phyloP scores from a whole-genome alignment of 2,797 vertebrate species.

The Nyctalus aviator region DNA sequence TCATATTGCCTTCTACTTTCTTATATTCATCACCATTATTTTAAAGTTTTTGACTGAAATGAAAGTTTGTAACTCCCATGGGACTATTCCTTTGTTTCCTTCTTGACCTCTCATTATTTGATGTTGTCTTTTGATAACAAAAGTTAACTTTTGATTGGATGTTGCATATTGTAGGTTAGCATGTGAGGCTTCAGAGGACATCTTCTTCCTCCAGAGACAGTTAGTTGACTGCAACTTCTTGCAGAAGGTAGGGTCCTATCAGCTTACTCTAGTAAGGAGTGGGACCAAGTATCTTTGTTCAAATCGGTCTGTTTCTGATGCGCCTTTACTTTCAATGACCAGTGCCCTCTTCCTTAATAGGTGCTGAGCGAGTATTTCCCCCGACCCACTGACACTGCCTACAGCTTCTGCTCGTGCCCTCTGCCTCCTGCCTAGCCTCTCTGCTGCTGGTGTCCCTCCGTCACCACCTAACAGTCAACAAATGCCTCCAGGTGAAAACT shows the following conservation, averaged over 20 bases:
- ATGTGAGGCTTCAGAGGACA: background rate
- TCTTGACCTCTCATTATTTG: background rate
- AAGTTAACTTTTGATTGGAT: conserved; percentile 21
- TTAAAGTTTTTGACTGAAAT: conserved; percentile 19
- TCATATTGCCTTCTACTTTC: conserved; percentile 26
- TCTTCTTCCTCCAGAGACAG: background rate
- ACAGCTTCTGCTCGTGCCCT: background rate
- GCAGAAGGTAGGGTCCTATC: background rate
- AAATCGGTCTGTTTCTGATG: background rate
- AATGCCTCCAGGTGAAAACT: background rate
- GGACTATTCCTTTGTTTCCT: background rate
- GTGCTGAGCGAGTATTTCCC: background rate
- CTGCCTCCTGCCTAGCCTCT: background rate
- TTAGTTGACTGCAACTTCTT: background rate
- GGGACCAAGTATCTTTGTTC: background rate
- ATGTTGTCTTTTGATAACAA: conserved; percentile 18
- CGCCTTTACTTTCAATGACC: background rate
- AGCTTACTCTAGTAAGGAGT: background rate
- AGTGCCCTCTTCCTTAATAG: background rate
- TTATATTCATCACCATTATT: background rate
- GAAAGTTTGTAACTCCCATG: background rate
- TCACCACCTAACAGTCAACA: background rate
- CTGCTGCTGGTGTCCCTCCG: background rate
- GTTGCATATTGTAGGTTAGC: background rate
- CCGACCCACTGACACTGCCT: background rate